phyloP scores from a whole-genome alignment of 1,140 invertebrate genomes.

The Leucophenga varia region DNA sequence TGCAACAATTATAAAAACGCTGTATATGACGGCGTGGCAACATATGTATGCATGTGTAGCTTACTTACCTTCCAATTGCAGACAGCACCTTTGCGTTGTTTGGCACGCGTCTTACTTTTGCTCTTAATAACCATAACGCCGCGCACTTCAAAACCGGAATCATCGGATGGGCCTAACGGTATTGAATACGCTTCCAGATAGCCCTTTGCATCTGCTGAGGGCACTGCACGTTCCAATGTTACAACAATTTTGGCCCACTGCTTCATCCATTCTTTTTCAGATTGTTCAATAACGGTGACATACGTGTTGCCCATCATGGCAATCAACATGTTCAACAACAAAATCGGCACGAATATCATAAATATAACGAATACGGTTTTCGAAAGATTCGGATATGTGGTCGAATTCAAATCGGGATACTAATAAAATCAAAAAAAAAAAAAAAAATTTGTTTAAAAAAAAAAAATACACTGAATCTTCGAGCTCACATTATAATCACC shows the following conservation, averaged over 20 bases:
- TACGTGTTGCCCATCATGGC: constrained; percentile 99
- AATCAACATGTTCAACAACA: constrained; percentile 96
- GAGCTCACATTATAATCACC: constrained; percentile 93
- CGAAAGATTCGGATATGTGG: constrained; percentile 85
- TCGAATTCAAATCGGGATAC: constrained; percentile 88
- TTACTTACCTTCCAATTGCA: constrained; percentile 90
- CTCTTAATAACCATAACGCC: constrained; percentile 98
- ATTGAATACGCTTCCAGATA: constrained; percentile 96
- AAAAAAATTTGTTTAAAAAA: constrained; percentile 7
- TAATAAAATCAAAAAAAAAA: too few relatives aligned
- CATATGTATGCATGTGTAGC: not conserved
- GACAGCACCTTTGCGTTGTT: constrained; percentile 94
- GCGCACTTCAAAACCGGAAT: constrained; percentile 77
- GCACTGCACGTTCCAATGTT: constrained; percentile 88
- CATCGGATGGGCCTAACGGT: constrained; percentile 80
- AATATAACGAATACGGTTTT: constrained; percentile 96
- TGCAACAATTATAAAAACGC: constrained; percentile 53
- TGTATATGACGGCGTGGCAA: not conserved
- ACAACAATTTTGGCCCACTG: constrained; percentile 99
- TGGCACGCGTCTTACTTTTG: constrained; percentile 93
- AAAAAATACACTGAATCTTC: not conserved
- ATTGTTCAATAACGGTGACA: constrained; percentile 95
- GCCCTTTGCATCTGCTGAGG: constrained; percentile 81
- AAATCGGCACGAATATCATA: constrained; percentile 96
- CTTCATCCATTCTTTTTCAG: constrained; percentile 98